A percentile compares a stretch with the other conserved stretches of the same genome.
Evolutionary conservation across 2,797 vertebrate genomes (phyloP).

Genomic region (Sarcoramphus papa): DNA sequence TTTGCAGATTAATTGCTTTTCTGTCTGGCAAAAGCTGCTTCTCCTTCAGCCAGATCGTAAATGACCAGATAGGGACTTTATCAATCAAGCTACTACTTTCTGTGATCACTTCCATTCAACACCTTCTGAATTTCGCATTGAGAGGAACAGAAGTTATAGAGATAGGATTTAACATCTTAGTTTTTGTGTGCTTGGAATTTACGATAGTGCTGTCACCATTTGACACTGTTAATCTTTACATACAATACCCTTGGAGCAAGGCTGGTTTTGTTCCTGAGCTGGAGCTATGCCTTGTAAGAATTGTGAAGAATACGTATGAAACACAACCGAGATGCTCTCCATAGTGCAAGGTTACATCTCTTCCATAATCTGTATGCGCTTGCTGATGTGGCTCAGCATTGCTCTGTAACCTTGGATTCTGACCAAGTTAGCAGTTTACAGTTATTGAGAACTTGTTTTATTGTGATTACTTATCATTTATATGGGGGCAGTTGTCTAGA

Average conservation of each 20-base stretch:
- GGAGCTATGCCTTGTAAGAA: conserved; percentile 35
- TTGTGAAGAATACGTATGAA: conserved; percentile 19
- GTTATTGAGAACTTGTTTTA: background rate
- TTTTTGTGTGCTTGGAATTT: conserved; percentile 55
- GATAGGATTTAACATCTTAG: conserved; percentile 52
- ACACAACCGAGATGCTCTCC: background rate
- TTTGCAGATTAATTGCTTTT: conserved; percentile 99
- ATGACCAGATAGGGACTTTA: conserved; percentile 99
- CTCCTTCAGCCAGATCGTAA: conserved; percentile 96
- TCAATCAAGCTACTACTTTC: conserved; percentile 88
- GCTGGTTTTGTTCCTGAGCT: conserved; percentile 50
- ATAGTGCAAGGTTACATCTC: background rate
- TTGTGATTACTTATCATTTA: background rate
- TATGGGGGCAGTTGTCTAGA: background rate
- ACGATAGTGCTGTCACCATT: conserved; percentile 55
- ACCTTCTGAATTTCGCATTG: conserved; percentile 74
- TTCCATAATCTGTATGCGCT: background rate
- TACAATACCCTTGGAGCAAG: conserved; percentile 62
- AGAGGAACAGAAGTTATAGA: conserved; percentile 63
- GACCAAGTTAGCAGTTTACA: background rate
- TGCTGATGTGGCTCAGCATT: background rate
- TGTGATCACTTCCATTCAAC: conserved; percentile 81
- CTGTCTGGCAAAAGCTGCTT: conserved; percentile 93
- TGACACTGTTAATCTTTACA: conserved; percentile 61
- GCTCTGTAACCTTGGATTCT: background rate